Base-by-base conservation (phyloP, 2,113 vertebrate genomes). In the Nymphicus hollandicus region DNA sequence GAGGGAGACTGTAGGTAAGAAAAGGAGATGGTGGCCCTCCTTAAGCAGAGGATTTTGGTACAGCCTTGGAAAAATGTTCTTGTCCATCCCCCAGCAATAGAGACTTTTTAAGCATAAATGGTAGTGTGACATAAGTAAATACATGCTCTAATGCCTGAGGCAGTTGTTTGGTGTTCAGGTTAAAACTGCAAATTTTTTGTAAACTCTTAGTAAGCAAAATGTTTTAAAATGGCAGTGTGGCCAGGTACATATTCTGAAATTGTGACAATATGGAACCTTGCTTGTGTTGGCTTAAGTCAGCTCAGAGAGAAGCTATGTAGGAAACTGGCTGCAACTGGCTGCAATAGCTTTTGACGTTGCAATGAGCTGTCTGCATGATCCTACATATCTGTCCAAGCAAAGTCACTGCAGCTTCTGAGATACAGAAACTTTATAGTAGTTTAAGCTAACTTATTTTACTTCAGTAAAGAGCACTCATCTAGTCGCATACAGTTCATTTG, bases 361-460 rank as follows among this genome's bases (percentile, higher is more conserved):
- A 39, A 2, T 37, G 49, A 69, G 3, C 46, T 47, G 29, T 70
- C 35, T 43, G 17, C 0, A 0, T 71, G 22, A 25, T 37, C 18
- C 9, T 80, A 19, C 28, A 5, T 41, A 0, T 63, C 39, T 72
- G 39, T 64, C 23, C 58, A 47, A 31, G 35, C 35, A 86, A 60
- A 53, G 79, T 50, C 44, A n/a, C 27, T 61, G 22, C 53, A 41
- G 50, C 23, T 72, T 69, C 37, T 68, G 61, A 70, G n/a, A 17
- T 16, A 11, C 35, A 46, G 72, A 25, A 80, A 53, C 24, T 41
- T 89, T 7, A 7, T 11, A 24, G 47, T 31, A 24, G 7, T 43
- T 86, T 25, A 71, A 72, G 47, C 6, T 79, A 35, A 27, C 5
- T 19, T 81, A 10, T 35, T 37, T 72, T 55, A 11, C 28, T 73